Evolutionary conservation across 2,113 vertebrate genomes (phyloP), one percentile per base, ranked within the genome.

Genomic region (Sardina pilchardus): DNA sequence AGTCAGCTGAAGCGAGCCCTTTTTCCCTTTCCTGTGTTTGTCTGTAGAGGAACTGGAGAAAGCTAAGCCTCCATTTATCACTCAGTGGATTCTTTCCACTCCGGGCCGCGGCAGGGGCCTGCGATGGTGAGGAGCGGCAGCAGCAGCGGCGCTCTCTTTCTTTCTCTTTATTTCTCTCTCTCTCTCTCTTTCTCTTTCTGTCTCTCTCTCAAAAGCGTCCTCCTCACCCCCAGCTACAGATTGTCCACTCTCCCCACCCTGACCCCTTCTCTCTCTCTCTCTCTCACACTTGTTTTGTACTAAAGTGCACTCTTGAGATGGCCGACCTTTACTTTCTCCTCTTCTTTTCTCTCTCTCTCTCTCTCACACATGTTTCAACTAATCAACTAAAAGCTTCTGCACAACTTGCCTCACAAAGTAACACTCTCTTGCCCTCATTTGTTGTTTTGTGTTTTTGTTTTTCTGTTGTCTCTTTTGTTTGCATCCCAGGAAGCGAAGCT

Each of bases 401-500:
- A 53, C 14, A 53, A 53, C 53, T 59, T 59, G 53, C 53, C 53
- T 59, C 53, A 59, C 53, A 59, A 21, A 59, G 53, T 59, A 59
- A 59, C 53, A 59, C 50, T 30, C 63, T 30, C 8, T 71, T 34
- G 63, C 63, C 9, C 71, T 36, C 71, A 36, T 78, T 48, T 30
- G 26, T 39, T 78, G 30, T 78, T 26, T 30, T n/a, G n/a, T n/a
- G 0, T 71, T 24, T 91, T 89, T 86, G 90, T 91, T 92, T 92
- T 92, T 90, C 90, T 93, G 92, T 86, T 93, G 71, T 88, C 89
- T 91, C 93, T 94, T 92, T 95, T 91, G 92, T 94, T 95, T 96
- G 96, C 96, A 94, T 94, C 95, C 96, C 96, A 97, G 96, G 96
- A 97, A 96, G 95, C 96, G 96, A 94, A 97, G 96, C 94, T 96